Conservation (phyloP, 1,140 invertebrate genomes). For the Drosophila ogumai region DNA sequence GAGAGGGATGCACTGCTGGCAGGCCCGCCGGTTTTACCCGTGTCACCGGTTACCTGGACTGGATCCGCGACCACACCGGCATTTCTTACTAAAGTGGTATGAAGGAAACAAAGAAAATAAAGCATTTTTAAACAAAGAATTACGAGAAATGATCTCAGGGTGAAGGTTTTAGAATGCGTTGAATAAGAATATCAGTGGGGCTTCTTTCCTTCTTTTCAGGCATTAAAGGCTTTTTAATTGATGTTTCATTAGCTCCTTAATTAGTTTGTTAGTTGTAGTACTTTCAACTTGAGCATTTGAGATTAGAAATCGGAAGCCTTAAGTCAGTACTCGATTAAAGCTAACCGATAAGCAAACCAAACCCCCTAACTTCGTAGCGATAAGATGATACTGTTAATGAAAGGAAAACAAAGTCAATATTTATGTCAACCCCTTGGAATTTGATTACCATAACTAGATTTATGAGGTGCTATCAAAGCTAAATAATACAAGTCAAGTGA, state of each 20-base stretch:
- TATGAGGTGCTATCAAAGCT: neutral
- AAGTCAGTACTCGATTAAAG: neutral
- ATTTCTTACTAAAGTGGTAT: slow-evolving; percentile 55
- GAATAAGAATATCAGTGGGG: neutral
- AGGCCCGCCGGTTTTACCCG: slow-evolving; percentile 86
- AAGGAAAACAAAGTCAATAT: neutral
- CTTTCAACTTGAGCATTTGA: neutral
- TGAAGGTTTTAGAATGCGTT: neutral
- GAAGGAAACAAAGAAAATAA: neutral
- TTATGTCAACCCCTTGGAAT: neutral
- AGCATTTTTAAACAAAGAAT: neutral
- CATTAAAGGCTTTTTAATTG: neutral
- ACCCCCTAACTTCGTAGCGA: neutral
- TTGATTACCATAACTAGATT: neutral
- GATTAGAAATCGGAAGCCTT: neutral
- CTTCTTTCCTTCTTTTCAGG: neutral
- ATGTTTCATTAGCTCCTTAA: neutral
- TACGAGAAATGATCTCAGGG: neutral
- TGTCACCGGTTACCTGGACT: slow-evolving; percentile 85
- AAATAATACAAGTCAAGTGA: neutral
- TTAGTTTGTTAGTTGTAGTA: neutral
- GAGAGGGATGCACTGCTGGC: slow-evolving; percentile 85
- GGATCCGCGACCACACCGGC: slow-evolving; percentile 86
- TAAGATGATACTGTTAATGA: neutral
- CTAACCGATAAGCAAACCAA: neutral